Conservation (phyloP, 2,113 vertebrate genomes). For the Syngnathus floridae region DNA sequence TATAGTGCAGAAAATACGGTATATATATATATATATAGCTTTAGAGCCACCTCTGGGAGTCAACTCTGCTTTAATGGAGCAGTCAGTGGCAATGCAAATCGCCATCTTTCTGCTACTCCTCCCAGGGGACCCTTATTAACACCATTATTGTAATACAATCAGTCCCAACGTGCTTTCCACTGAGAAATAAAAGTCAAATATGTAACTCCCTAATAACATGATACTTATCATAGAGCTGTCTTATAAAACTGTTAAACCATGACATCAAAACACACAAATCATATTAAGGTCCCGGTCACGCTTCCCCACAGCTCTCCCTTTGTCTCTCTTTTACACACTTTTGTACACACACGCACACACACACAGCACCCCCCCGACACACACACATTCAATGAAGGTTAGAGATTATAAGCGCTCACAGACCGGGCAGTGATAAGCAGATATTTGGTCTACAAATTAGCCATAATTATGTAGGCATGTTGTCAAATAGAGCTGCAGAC, state of each 20-base stretch:
- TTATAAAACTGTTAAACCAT: conserved; percentile 72
- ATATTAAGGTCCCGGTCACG: conserved; percentile 71
- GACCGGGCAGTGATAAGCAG: conserved; percentile 71
- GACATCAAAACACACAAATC: conserved; percentile 73
- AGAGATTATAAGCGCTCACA: conserved; percentile 76
- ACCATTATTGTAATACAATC: conserved; percentile 68
- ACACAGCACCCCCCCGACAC: conserved; percentile 44
- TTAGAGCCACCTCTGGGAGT: conserved; percentile 2
- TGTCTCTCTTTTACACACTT: conserved; percentile 36
- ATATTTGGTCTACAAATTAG: conserved; percentile 79
- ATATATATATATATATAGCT: not conserved
- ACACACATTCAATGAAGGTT: conserved; percentile 55
- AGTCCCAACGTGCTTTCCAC: conserved; percentile 55
- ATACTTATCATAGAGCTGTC: conserved; percentile 67
- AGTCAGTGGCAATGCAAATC: conserved; percentile 56
- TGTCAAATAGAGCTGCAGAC: conserved; percentile 64
- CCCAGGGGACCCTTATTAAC: conserved; percentile 64
- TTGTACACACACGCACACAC: conserved; percentile 46
- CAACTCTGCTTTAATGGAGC: conserved; percentile 24
- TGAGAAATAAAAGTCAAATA: conserved; percentile 72
- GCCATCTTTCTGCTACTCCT: conserved; percentile 45
- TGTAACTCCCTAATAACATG: conserved; percentile 70
- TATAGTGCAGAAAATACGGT: too few species aligned
- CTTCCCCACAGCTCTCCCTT: conserved; percentile 45
- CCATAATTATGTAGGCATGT: conserved; percentile 72